Evolutionary conservation across 2,888 invertebrate genomes (phyloP), one percentile per base, ranked within the genome.

Genomic region (Bedellia somnulentella): DNA sequence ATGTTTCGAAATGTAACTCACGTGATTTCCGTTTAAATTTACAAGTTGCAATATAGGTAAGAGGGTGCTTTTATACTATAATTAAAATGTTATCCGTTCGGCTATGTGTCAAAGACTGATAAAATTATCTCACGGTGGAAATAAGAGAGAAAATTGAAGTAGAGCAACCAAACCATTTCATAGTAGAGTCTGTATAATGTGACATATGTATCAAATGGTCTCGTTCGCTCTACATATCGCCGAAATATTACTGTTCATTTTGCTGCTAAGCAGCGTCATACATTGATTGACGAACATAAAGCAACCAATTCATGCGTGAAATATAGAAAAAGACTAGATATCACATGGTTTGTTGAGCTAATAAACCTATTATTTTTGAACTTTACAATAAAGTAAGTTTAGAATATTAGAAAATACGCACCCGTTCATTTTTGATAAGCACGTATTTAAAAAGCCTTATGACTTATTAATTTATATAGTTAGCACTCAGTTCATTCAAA

Each of bases 271-370:
- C 18, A 18, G 9, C n/a, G n/a, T n/a, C n/a, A n/a, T n/a, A n/a
- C n/a, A n/a, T 6, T 18, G 18, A 9, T 9, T 18, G 18, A 18
- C 18, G 9, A 18, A 18, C 18, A 18, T 18, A 18, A 18, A 5
- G 9, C 9, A 9, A 18, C 18, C 5, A 18, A 18, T 9, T 5
- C 18, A 18, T 18, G 9, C n/a, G n/a, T n/a, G 9, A 18, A 18
- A 18, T 18, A 29, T 26, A 25, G 58, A 58, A 57, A 60, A 63
- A 63, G 68, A 71, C 70, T 73, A 70, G 70, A 71, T 75, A 75
- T 75, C 73, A 73, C 73, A 71, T 70, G 66, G 57, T 66, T 70
- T n/a, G n/a, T n/a, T 68, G 66, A 71, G 71, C 70, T 64, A 61
- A 60, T 22, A 28, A 57, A 44, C 47, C 57, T 57, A 6, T 57